Percentiles rank a stretch among this genome's conserved stretches.
Conservation (phyloP, 2,797 vertebrate genomes). For the Aulostomus chinensis region DNA sequence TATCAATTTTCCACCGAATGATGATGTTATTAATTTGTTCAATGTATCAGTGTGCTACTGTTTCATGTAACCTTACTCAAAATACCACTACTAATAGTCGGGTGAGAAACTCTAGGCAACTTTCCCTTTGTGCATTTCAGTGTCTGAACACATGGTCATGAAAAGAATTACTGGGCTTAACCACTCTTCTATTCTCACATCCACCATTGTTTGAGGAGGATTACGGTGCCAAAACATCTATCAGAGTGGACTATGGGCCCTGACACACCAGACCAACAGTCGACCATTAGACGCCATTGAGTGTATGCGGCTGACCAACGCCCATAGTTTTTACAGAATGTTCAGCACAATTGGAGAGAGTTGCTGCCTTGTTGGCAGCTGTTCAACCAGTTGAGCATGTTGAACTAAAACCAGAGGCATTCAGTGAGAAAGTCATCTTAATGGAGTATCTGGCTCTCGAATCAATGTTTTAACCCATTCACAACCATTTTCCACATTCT, state of each 20-base stretch:
- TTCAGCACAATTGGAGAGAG: conserved; percentile 45
- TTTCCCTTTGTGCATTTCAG: conserved; percentile 31
- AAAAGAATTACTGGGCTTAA: conserved; percentile 39
- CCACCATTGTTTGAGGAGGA: conserved; percentile 63
- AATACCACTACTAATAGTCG: too few relatives aligned
- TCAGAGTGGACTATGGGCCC: conserved; percentile 29
- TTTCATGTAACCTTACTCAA: too few relatives aligned
- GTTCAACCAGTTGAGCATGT: conserved; percentile 15
- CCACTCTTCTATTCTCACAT: conserved; percentile 50
- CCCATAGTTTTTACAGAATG: conserved; percentile 37
- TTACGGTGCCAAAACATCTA: conserved; percentile 49
- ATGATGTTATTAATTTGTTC: too few relatives aligned
- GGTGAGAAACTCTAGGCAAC: conserved; percentile 1
- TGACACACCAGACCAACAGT: conserved; percentile 26
- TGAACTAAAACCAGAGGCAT: not conserved
- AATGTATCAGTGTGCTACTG: too few relatives aligned
- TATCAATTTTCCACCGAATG: too few relatives aligned
- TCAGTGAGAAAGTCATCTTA: not conserved
- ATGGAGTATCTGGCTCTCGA: not conserved
- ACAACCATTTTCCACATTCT: too few relatives aligned
- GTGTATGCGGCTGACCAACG: conserved; percentile 28
- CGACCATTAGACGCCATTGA: conserved; percentile 24
- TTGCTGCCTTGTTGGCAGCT: conserved; percentile 33
- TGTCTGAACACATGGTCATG: conserved; percentile 35
- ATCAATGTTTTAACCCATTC: not conserved